A percentile compares a stretch with the other conserved stretches of the same genome.
phyloP scores from a whole-genome alignment of 2,113 vertebrate species.

The Phyllostomus hastatus region DNA sequence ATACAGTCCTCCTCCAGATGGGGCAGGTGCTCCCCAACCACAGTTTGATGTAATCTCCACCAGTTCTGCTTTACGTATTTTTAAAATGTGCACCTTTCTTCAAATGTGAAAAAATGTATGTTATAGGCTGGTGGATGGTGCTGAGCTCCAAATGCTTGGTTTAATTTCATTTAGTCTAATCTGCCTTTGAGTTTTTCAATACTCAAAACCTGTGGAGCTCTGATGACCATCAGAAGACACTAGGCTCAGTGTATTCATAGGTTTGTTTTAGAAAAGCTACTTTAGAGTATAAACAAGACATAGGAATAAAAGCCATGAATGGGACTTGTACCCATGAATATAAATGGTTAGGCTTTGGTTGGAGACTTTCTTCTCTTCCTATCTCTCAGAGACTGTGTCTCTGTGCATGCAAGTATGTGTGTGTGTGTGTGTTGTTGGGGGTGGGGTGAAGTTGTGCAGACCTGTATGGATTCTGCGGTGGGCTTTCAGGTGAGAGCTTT shows the following conservation, averaged over 20 bases:
- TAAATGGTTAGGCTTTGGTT: not conserved
- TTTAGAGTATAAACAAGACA: not conserved
- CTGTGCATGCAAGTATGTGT: not conserved
- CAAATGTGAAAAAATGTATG: not conserved
- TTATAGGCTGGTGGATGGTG: not conserved
- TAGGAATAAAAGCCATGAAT: not conserved
- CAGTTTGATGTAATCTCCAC: not conserved
- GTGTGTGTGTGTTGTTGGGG: not conserved
- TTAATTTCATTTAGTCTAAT: not conserved
- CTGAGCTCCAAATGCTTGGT: not conserved
- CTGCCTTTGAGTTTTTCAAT: not conserved
- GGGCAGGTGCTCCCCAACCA: not conserved
- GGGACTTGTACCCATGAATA: not conserved
- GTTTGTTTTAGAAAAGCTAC: not conserved
- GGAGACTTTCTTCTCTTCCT: not conserved
- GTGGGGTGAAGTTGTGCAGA: constrained; percentile 52
- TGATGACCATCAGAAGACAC: not conserved
- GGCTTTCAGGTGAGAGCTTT: constrained; percentile 98
- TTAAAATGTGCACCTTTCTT: not conserved
- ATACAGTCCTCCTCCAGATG: not conserved
- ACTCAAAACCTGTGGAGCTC: not conserved
- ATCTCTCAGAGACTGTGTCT: not conserved
- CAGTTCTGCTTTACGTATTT: not conserved
- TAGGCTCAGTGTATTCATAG: not conserved
- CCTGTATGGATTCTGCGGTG: constrained; percentile 97